Evolutionary conservation across 2,888 invertebrate genomes (phyloP), one percentile per base, ranked within the genome.

Genomic region (Rhynchonema sp.): DNA sequence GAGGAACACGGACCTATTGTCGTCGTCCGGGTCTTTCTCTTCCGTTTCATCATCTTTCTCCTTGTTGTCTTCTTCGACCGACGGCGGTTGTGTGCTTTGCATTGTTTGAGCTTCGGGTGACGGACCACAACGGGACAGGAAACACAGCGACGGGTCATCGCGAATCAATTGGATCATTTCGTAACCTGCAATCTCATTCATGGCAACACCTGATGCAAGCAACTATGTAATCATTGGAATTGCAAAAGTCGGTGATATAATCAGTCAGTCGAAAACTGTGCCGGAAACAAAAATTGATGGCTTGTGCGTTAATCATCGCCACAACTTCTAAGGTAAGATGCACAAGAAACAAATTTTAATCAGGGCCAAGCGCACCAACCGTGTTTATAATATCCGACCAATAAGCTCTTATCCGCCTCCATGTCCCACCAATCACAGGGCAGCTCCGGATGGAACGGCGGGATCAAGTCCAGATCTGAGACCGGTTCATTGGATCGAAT

Each of bases 321-420:
- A n/a, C n/a, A n/a, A n/a, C n/a, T n/a, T n/a, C n/a, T n/a, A n/a
- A n/a, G n/a, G n/a, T n/a, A n/a, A n/a, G n/a, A n/a, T n/a, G n/a
- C n/a, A n/a, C n/a, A n/a, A n/a, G n/a, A n/a, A n/a, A n/a, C n/a
- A n/a, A n/a, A n/a, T n/a, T n/a, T n/a, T n/a, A n/a, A n/a, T n/a
- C n/a, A n/a, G n/a, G n/a, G n/a, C n/a, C n/a, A n/a, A n/a, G n/a
- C n/a, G n/a, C n/a, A n/a, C n/a, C 61, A 57, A 76, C 77, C 98
- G 79, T 98, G 96, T 78, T 94, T 88, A 82, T 88, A 96, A 71
- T 91, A 89, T 75, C 96, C 98, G 71, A 94, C 86, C 75, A 98
- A 82, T 74, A 98, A 82, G 73, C 90, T 91, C 76, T 88, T 88
- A 80, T 98, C 98, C 76, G 92, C 89, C 74, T 88, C 87, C 71